Percentiles rank a stretch among this genome's conserved stretches.
Evolutionary conservation across 2,888 invertebrate genomes (phyloP).

Genomic region (Cryptus armator): DNA sequence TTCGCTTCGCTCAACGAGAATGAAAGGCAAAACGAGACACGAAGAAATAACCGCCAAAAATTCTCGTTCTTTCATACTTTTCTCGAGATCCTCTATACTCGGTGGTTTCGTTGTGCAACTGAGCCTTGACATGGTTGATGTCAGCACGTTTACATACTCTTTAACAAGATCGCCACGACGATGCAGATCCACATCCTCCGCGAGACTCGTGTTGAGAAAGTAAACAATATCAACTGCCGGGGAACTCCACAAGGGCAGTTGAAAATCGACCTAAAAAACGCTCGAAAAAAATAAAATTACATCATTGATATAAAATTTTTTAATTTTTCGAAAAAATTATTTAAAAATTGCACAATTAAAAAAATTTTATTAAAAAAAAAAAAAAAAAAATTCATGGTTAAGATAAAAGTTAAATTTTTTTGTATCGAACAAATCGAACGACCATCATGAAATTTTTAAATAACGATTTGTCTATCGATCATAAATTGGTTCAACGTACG

Average conservation of each 20-base stretch:
- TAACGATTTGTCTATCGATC: not conserved
- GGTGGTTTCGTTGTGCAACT: conserved; percentile 75
- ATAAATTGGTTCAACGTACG: conserved; percentile 73
- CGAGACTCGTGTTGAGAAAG: conserved; percentile 83
- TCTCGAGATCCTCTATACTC: conserved; percentile 70
- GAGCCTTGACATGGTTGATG: conserved; percentile 73
- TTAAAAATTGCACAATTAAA: too few species aligned
- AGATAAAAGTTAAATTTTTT: too few species aligned
- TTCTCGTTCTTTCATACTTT: conserved; percentile 64
- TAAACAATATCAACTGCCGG: conserved; percentile 85
- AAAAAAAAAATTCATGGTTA: too few species aligned
- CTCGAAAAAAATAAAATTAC: not conserved
- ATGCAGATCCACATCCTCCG: conserved; percentile 67
- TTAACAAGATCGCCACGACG: conserved; percentile 70
- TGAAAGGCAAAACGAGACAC: conserved; percentile 73
- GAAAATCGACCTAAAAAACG: conserved; percentile 85
- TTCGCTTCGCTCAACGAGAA: conserved; percentile 73
- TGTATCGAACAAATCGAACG: too few species aligned
- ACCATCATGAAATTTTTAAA: too few species aligned
- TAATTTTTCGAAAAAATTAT: too few species aligned
- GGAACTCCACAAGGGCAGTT: conserved; percentile 83
- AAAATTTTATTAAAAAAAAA: too few species aligned
- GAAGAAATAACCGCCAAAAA: conserved; percentile 72
- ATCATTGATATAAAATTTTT: not conserved
- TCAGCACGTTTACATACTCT: conserved; percentile 74